Evolutionary conservation across 35 echinoderm and acorn worm genomes (phyloP), one percentile per base, ranked within the genome.

Genomic region (Ptychodera flava): DNA sequence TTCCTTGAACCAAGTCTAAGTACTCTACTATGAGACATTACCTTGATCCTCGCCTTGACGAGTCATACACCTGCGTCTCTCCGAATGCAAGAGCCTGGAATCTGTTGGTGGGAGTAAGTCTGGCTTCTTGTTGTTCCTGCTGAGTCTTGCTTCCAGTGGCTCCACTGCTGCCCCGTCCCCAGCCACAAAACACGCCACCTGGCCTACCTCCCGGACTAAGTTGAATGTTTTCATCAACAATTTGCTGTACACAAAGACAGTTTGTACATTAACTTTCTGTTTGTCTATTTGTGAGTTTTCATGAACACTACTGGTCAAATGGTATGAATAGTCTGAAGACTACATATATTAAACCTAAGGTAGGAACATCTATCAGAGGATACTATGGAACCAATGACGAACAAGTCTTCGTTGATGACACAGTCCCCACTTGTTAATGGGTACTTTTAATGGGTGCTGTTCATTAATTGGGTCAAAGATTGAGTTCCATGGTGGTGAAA

Each of bases 191-290:
- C 1, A 83, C 79, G 28, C 80, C n/a, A n/a, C 86, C 33, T 80
- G 89, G 89, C 38, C 92, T 83, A 28, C 92, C 95, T 36, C 84
- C 87, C 38, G 94, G 91, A 10, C 95, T 92, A 29, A 93, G 83
- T 85, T 97, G 91, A 33, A 97, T 80, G 84, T 93, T 93, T 30
- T 92, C 92, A 81, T 97, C 92, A 80, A 85, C 31, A 6, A 29
- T 22, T 80, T 78, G 82, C 89, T 93, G 91, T 33, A 83, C 38
- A 83, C 36, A 87, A 77, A 28, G 45, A 31, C 30, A 80, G 77
- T 31, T 77, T 0, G 35, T 28, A 29, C 52, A 52, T 0, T 30
- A 81, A 0, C 27, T 10, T 32, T 22, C 29, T 16, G 10, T 35
- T n/a, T 53, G n/a, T 29, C 6, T 31, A 78, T 80, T 76, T 87